Evolutionary conservation across 2,113 vertebrate species (phyloP).

Genomic region (Gopherus flavomarginatus): DNA sequence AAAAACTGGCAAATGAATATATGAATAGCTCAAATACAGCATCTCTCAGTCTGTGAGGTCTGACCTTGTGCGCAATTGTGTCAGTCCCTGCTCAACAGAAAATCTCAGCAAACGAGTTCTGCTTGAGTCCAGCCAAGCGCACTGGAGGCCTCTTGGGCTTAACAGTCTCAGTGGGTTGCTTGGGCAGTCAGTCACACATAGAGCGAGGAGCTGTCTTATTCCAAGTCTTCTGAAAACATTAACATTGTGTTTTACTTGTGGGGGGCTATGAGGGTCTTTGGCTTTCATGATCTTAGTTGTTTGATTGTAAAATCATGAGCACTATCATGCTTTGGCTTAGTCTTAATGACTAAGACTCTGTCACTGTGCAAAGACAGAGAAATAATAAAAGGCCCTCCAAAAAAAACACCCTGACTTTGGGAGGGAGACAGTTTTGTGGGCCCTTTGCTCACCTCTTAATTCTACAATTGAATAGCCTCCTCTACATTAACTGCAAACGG

Average conservation of each 20-base stretch:
- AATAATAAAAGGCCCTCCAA: not conserved
- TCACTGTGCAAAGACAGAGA: rapidly evolving
- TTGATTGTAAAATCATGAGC: rapidly evolving
- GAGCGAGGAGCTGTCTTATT: rapidly evolving
- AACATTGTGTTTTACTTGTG: rapidly evolving
- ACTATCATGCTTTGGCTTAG: not conserved
- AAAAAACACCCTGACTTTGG: rapidly evolving
- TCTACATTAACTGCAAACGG: not conserved
- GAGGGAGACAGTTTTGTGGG: not conserved
- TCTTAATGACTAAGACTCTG: rapidly evolving
- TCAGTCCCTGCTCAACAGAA: not conserved
- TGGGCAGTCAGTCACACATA: rapidly evolving
- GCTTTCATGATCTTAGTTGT: not conserved
- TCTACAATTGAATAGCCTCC: not conserved
- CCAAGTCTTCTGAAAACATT: not conserved
- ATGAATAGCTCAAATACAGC: not conserved
- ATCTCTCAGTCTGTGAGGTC: not conserved
- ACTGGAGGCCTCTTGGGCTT: not conserved
- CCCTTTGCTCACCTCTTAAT: not conserved
- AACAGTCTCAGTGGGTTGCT: not conserved
- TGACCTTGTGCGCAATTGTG: not conserved
- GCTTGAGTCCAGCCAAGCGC: rapidly evolving
- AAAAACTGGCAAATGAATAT: not conserved
- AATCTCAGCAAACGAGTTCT: not conserved
- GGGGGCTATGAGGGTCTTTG: not conserved